Evolutionary conservation across 2,113 vertebrate genomes (phyloP), one percentile per base, ranked within the genome.

Genomic region (Gallinago paraguaiae): DNA sequence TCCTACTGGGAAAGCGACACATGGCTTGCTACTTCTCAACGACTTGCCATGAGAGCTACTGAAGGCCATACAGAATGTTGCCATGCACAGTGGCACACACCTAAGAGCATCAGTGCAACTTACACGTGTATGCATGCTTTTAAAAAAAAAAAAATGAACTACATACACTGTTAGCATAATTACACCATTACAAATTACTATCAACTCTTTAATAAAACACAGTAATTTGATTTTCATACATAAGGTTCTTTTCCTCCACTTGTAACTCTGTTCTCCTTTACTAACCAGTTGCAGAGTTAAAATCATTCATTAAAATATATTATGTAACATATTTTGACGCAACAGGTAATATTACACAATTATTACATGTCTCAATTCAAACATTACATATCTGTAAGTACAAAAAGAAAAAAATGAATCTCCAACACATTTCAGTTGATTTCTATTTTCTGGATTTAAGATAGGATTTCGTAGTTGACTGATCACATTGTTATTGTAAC

Each of bases 71-170:
- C 25, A 60, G 43, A 78, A 74, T 13, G 24, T 11, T 20, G 24
- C 46, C 18, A 14, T 4, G n/a, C 53, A 37, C 39, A 48, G 28
- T 17, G 23, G 53, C 53, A 85, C 28, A 27, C 20, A 20, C n/a
- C 17, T 33, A 41, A 56, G 17, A 56, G 23, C 3, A 0, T 13
- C 37, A 28, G 33, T 15, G 3, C 25, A n/a, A 24, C 12, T 17
- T 37, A 41, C 2, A 13, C 17, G 17, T 7, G 6, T 20, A 9
- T 13, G 3, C 31, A 56, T 15, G 28, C 6, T 57, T 76, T 46
- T 37, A 18, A 9, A 45, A 45, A 18, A 45, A 33, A 3, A 43
- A 75, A 65, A 61, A 51, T 1, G 0, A 84, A 48, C 46, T 54
- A 65, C 59, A 50, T 10, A n/a, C 24, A 61, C 16, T 30, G 10